Evolutionary conservation across 2,113 vertebrate genomes (phyloP).

Genomic region (Raphicerus campestris): DNA sequence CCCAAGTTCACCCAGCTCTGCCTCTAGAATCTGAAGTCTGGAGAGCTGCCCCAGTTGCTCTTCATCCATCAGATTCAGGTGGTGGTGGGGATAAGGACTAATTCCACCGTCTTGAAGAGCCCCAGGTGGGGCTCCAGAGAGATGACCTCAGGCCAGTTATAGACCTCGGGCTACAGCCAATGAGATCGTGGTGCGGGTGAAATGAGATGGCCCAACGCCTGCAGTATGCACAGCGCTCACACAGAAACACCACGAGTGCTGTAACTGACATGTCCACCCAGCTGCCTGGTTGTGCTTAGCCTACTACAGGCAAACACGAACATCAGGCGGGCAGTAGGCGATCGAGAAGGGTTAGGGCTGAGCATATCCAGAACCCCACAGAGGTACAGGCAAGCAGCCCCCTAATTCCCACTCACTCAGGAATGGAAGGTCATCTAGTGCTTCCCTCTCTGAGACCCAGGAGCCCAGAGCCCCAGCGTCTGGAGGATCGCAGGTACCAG

Average conservation of each 20-base stretch:
- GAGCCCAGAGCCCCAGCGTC: not conserved
- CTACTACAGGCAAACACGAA: not conserved
- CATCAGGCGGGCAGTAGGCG: not conserved
- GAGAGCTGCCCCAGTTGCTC: not conserved
- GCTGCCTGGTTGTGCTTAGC: not conserved
- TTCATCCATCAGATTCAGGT: not conserved
- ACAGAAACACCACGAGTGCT: rapidly evolving
- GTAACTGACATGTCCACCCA: not conserved
- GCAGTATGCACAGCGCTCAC: rapidly evolving
- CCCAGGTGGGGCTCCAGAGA: not conserved
- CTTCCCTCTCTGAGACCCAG: not conserved
- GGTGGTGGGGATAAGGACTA: not conserved
- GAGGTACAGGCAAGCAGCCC: not conserved
- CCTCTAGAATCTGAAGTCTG: not conserved
- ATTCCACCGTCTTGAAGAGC: not conserved
- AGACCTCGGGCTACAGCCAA: not conserved
- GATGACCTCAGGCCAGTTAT: not conserved
- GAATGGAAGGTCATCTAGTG: not conserved
- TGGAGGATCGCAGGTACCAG: not conserved
- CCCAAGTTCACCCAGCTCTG: not conserved
- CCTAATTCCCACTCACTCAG: not conserved
- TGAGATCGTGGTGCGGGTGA: not conserved
- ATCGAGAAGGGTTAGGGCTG: not conserved
- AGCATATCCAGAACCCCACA: not conserved
- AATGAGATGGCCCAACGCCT: not conserved